These are phyloP conservation scores for Pogonomyrmex barbatus DNA, from an alignment of 1,140 invertebrate genomes.

Conservation along the genomic window DNA sequence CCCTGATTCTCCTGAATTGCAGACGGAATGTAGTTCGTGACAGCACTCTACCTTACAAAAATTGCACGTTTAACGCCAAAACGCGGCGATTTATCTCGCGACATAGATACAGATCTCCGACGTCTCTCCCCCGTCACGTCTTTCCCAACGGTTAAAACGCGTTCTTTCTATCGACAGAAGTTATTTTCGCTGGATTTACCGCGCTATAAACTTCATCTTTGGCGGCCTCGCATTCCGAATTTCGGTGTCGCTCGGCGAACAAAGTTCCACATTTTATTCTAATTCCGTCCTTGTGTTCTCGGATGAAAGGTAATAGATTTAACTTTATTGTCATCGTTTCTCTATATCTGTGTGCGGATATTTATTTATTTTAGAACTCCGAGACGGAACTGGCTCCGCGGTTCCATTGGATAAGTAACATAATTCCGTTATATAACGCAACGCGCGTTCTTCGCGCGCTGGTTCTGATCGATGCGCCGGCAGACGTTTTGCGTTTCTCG, in stretches of 20 bases:
- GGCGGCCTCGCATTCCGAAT: no score
- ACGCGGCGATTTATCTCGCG: constrained; percentile 18
- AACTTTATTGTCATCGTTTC: not conserved
- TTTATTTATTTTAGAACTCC: not conserved
- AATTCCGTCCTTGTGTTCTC: not conserved
- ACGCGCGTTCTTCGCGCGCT: constrained; percentile 14
- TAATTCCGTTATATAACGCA: not conserved
- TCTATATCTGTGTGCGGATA: not conserved
- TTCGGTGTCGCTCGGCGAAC: not conserved
- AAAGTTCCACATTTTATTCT: not conserved
- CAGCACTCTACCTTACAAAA: constrained; percentile 13
- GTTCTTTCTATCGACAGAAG: not conserved
- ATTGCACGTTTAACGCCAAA: constrained; percentile 24
- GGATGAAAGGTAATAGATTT: not conserved
- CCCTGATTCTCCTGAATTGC: constrained; percentile 35
- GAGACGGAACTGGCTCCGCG: not conserved
- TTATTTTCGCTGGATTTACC: not conserved
- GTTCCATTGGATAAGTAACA: constrained; percentile 11
- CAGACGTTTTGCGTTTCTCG: constrained; percentile 26
- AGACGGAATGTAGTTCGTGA: constrained; percentile 33
- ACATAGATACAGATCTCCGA: not conserved
- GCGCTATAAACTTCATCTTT: not conserved
- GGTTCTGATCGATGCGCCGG: constrained; percentile 34
- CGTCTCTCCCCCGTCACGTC: not conserved
- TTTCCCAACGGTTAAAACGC: not conserved